Evolutionary conservation across 23 tunicate genomes (phyloP).

Genomic region (Halocynthia roretzi): DNA sequence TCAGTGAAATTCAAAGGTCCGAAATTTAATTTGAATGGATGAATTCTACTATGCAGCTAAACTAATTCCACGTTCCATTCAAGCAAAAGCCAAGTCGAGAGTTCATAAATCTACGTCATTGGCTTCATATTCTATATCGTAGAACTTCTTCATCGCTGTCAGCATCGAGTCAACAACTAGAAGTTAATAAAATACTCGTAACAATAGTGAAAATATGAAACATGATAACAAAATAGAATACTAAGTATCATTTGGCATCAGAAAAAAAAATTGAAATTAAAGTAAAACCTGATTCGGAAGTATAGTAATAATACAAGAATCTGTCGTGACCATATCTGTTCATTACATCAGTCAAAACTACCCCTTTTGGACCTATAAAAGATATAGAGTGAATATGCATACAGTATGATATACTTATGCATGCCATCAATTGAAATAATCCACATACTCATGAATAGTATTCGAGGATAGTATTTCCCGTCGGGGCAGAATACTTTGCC

Average conservation of each 20-base stretch:
- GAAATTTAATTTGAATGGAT: too few species aligned
- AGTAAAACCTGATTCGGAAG: not conserved
- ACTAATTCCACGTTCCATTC: too few species aligned
- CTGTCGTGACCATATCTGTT: not conserved
- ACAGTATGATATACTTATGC: not conserved
- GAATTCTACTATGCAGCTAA: too few species aligned
- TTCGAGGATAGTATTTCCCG: slow-evolving; percentile 19
- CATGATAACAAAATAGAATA: not conserved
- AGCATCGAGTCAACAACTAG: not conserved
- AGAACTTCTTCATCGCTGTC: not conserved
- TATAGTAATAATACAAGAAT: slow-evolving; percentile 2
- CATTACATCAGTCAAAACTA: not conserved
- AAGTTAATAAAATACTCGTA: not conserved
- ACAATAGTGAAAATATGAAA: not conserved
- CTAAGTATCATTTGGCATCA: not conserved
- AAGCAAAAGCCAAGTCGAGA: too few species aligned
- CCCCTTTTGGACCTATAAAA: not conserved
- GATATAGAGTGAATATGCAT: not conserved
- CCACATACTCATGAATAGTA: slow-evolving; percentile 5
- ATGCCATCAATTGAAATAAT: not conserved
- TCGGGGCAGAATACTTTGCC: not conserved
- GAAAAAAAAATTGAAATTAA: not conserved
- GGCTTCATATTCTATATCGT: not conserved
- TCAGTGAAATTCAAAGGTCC: too few species aligned
- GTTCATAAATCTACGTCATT: not conserved